phyloP scores from a whole-genome alignment of 2,113 vertebrate species.

The Tonatia bakeri region DNA sequence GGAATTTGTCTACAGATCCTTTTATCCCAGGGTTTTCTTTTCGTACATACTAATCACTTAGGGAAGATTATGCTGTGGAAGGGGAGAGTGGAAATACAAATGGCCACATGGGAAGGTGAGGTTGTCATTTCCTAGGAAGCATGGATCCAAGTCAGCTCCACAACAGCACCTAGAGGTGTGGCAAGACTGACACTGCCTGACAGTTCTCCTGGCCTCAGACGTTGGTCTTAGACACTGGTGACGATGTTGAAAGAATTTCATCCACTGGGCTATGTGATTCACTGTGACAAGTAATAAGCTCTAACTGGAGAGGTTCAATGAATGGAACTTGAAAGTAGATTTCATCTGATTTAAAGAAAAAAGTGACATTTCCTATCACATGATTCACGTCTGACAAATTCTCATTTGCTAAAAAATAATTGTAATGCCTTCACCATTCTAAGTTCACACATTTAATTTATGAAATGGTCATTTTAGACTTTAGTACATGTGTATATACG shows the following conservation, averaged over 20 bases:
- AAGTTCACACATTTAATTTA: not conserved
- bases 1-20: not conserved
- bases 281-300: not conserved
- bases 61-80: not conserved
- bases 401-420: not conserved
- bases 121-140: not conserved
- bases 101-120: not conserved
- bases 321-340: not conserved
- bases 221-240: not conserved
- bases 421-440: not conserved
- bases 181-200: accelerated
- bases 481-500: too few relatives aligned
- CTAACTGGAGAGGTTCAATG: not conserved
- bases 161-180: accelerated
- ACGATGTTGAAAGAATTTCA: not conserved
- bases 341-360: not conserved
- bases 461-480: not conserved
- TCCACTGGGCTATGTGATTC: not conserved
- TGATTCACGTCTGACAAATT: not conserved
- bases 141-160: not conserved
- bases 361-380: not conserved
- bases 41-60: not conserved
- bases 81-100: accelerated
- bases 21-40: not conserved
- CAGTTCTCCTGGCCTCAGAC: not conserved